A percentile compares a stretch with the other conserved stretches of the same genome.
phyloP scores from a whole-genome alignment of 1,140 invertebrate genomes.

The Drosophila setifemur region DNA sequence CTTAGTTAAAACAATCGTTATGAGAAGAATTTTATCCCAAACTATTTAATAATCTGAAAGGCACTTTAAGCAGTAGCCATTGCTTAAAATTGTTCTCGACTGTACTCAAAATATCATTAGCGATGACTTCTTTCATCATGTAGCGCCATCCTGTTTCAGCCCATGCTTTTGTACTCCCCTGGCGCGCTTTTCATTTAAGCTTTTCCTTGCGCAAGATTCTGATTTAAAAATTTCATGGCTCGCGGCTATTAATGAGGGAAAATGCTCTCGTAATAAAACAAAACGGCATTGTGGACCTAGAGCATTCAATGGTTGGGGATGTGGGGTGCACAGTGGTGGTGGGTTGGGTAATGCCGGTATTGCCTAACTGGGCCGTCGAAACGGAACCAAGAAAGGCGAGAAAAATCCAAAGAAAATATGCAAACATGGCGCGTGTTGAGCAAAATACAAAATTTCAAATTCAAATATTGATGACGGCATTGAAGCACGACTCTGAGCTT shows the following conservation, averaged over 20 bases:
- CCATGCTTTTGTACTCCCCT: background rate
- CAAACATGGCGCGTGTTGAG: conserved; percentile 72
- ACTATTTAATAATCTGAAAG: too few relatives aligned
- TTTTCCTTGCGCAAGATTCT: conserved; percentile 31
- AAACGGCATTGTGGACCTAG: conserved; percentile 44
- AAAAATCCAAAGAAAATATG: conserved; percentile 73
- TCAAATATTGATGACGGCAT: conserved; percentile 75
- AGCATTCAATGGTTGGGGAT: background rate
- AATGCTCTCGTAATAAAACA: conserved; percentile 79
- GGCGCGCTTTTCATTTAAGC: conserved; percentile 12
- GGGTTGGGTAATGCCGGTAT: conserved; percentile 15
- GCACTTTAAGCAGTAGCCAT: too few relatives aligned
- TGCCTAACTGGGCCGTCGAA: conserved; percentile 26
- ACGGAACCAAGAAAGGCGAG: conserved; percentile 40
- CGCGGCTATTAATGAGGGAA: conserved; percentile 78
- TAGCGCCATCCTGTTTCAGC: background rate
- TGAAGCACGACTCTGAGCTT: conserved; percentile 9
- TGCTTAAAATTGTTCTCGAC: conserved; percentile 40
- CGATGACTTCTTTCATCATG: conserved; percentile 21
- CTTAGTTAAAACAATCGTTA: background rate
- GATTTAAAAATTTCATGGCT: conserved; percentile 79
- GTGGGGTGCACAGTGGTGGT: conserved; percentile 19
- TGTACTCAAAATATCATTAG: conserved; percentile 55
- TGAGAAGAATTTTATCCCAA: background rate
- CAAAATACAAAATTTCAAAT: conserved; percentile 75